These are phyloP conservation scores for Diachrysia chrysitis DNA, from an alignment of 2,888 invertebrate species.

Conservation along the genomic window DNA sequence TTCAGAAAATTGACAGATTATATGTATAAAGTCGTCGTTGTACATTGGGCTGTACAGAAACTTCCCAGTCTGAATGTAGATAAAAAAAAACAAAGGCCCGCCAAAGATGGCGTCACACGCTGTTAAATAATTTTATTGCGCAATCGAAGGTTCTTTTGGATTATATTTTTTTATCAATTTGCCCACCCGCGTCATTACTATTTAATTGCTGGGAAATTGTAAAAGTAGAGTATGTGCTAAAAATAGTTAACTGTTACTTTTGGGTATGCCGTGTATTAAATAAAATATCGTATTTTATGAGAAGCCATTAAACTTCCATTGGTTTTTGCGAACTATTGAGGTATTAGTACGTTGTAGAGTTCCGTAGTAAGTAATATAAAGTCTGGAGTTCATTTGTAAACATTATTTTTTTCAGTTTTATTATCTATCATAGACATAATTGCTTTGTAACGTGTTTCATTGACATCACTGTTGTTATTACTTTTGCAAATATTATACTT, in stretches of 20 bases:
- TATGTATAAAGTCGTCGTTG: conserved; percentile 25
- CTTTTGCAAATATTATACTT: too few relatives aligned
- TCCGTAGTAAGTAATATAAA: not conserved
- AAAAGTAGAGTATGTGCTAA: conserved; percentile 23
- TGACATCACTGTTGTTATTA: too few relatives aligned
- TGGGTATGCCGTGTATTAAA: conserved; percentile 7
- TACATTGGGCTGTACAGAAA: conserved; percentile 25
- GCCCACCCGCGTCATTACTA: conserved; percentile 48
- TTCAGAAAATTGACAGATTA: conserved; percentile 30
- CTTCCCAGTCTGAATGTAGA: conserved; percentile 14
- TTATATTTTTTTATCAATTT: conserved; percentile 21
- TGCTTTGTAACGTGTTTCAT: too few relatives aligned
- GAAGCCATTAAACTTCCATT: conserved; percentile 17
- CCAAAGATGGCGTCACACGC: conserved; percentile 10
- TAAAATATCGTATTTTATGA: conserved; percentile 35
- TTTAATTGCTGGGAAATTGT: conserved; percentile 47
- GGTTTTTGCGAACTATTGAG: conserved; percentile 16
- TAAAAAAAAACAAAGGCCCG: not conserved
- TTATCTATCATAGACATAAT: not conserved
- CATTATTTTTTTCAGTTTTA: not conserved
- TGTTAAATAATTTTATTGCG: conserved; percentile 22
- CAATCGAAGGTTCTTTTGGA: conserved; percentile 16
- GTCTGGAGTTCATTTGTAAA: not conserved
- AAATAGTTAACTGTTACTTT: conserved; percentile 32
- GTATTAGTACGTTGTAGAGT: not conserved